phyloP scores from a whole-genome alignment of 1,140 invertebrate species.

The Drosophila azteca region DNA sequence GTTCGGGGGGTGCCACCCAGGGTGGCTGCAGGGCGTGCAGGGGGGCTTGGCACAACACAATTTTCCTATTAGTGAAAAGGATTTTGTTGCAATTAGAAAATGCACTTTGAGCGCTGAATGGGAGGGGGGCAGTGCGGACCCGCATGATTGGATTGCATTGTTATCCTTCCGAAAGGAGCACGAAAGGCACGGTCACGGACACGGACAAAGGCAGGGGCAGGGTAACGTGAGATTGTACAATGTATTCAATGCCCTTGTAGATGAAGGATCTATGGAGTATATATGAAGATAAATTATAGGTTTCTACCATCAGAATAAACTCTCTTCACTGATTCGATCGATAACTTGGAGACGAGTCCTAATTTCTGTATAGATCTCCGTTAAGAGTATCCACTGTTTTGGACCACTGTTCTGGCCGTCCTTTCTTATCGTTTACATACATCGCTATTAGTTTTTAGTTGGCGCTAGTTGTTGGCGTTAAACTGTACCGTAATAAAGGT shows the following conservation, averaged over 20 bases:
- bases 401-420: no score
- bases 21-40: background rate
- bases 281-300: no score
- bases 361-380: no score
- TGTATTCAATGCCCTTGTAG: no score
- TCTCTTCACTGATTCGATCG: no score
- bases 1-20: no score
- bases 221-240: no score
- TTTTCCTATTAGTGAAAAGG: conserved; percentile 73
- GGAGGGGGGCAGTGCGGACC: background rate
- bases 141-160: conserved; percentile 18
- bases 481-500: conserved; percentile 42
- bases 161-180: background rate
- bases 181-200: background rate
- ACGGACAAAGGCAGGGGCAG: no score
- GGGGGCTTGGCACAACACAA: conserved; percentile 62
- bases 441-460: conserved; percentile 16
- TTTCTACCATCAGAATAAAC: no score
- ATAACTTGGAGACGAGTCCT: no score
- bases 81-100: conserved; percentile 81
- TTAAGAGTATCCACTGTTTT: no score
- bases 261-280: no score
- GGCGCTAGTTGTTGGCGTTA: background rate
- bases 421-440: background rate
- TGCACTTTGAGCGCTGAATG: conserved; percentile 55